Evolutionary conservation across 2,888 invertebrate species (phyloP).

Genomic region (Tetheella fluctuosa): DNA sequence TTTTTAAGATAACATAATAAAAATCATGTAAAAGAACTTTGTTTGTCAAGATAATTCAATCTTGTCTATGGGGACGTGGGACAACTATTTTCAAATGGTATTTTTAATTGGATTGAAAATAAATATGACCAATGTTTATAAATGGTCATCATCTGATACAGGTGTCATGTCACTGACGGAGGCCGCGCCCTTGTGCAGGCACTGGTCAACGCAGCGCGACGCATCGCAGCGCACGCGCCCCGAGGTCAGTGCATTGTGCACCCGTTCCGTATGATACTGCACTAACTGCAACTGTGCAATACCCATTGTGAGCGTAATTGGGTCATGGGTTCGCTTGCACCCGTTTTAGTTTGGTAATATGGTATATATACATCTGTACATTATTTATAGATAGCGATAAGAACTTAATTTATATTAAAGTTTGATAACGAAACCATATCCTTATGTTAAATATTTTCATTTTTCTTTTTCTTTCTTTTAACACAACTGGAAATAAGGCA

Average conservation of each 20-base stretch:
- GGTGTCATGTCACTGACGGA: conserved; percentile 29
- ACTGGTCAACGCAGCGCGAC: conserved; percentile 41
- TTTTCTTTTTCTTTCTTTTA: too few relatives aligned
- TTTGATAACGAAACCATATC: too few relatives aligned
- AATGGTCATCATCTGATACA: conserved; percentile 18
- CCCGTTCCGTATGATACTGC: neutral
- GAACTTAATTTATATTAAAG: neutral
- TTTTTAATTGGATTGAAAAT: neutral
- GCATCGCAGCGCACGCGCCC: conserved; percentile 15
- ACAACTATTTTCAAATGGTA: neutral
- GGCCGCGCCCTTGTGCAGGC: conserved; percentile 47
- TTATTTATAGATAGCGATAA: neutral
- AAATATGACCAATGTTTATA: neutral
- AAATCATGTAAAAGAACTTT: too few relatives aligned
- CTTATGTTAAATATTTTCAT: too few relatives aligned
- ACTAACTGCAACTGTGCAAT: conserved; percentile 1
- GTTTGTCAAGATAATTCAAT: too few relatives aligned
- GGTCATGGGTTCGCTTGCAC: conserved; percentile 25
- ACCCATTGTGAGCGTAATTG: conserved; percentile 17
- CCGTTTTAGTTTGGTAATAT: neutral
- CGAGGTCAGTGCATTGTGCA: conserved; percentile 35
- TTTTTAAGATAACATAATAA: too few relatives aligned
- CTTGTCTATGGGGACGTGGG: too few relatives aligned
- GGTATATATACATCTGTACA: neutral
- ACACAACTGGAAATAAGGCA: too few relatives aligned